phyloP scores from a whole-genome alignment of 2,113 vertebrate species.

The Pardalotus punctatus region DNA sequence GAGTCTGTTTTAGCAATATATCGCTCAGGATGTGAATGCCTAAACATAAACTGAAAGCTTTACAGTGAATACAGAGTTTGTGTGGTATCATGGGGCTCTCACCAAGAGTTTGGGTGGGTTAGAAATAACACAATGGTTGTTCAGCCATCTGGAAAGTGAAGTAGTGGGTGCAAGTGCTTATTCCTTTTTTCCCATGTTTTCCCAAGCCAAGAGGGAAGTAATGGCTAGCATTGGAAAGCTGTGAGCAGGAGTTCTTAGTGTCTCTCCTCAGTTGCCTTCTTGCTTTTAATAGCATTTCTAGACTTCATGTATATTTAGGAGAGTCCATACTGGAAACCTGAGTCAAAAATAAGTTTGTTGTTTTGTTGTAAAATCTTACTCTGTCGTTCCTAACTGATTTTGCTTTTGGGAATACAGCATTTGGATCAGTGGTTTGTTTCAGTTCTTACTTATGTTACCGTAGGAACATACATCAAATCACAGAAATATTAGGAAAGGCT shows the following conservation, averaged over 20 bases:
- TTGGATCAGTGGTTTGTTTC: constrained; percentile 1
- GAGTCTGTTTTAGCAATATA: not conserved
- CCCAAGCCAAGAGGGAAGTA: not conserved
- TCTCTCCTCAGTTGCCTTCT: not conserved
- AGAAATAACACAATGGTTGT: not conserved
- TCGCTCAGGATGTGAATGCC: not conserved
- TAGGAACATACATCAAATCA: constrained; percentile 16
- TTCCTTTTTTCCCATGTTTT: not conserved
- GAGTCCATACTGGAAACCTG: not conserved
- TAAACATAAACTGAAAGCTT: not conserved
- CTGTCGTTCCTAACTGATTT: not conserved
- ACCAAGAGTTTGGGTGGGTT: not conserved
- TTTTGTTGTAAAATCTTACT: not conserved
- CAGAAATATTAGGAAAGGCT: not conserved
- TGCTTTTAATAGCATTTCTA: not conserved
- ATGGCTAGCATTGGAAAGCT: not conserved
- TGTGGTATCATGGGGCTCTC: not conserved
- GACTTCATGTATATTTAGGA: not conserved
- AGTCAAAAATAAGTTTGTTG: not conserved
- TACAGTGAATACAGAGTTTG: not conserved
- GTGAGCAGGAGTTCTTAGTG: not conserved
- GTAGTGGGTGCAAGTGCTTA: not conserved
- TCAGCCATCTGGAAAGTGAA: not conserved
- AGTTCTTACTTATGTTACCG: constrained; percentile 21
- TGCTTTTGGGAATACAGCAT: not conserved